Evolutionary conservation across 1,140 invertebrate genomes (phyloP).

Genomic region (Drosophila pruinosa): DNA sequence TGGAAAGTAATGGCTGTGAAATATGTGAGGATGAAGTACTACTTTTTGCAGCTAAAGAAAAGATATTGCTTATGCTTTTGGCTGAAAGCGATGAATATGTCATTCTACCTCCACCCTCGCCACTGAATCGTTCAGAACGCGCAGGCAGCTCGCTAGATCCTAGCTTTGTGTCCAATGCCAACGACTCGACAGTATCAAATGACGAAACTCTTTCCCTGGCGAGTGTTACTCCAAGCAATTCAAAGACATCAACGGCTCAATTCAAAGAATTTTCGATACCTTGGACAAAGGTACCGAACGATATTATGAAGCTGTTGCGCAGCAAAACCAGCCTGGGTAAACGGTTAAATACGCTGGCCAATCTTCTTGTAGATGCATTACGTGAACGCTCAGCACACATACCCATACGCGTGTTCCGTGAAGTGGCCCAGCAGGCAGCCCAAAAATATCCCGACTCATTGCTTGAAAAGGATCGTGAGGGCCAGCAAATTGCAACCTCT

Average conservation of each 20-base stretch:
- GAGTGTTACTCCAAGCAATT: conserved; percentile 60
- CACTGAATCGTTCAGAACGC: conserved; percentile 64
- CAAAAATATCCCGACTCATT: conserved; percentile 69
- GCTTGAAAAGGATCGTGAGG: conserved; percentile 68
- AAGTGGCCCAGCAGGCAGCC: conserved; percentile 67
- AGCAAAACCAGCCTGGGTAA: conserved; percentile 59
- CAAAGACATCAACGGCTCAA: conserved; percentile 46
- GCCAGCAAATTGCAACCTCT: conserved; percentile 68
- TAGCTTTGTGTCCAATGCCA: conserved; percentile 67
- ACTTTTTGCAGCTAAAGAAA: conserved; percentile 67
- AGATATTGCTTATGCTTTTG: conserved; percentile 62
- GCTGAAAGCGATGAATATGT: conserved; percentile 63
- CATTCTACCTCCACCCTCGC: conserved; percentile 65
- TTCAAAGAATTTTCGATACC: conserved; percentile 72
- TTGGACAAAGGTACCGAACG: conserved; percentile 66
- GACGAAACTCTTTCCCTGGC: conserved; percentile 65
- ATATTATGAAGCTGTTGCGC: conserved; percentile 67
- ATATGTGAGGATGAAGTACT: conserved; percentile 71
- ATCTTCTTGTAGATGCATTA: conserved; percentile 60
- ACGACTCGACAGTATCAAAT: conserved; percentile 68
- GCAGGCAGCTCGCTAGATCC: conserved; percentile 68
- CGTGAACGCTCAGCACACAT: conserved; percentile 58
- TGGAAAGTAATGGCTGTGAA: conserved; percentile 70
- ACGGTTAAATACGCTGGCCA: conserved; percentile 60
- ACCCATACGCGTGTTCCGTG: conserved; percentile 56